Evolutionary conservation across 2,797 vertebrate species (phyloP), one percentile per base, ranked within the genome.

Genomic region (Triplophysa yarkandensis): DNA sequence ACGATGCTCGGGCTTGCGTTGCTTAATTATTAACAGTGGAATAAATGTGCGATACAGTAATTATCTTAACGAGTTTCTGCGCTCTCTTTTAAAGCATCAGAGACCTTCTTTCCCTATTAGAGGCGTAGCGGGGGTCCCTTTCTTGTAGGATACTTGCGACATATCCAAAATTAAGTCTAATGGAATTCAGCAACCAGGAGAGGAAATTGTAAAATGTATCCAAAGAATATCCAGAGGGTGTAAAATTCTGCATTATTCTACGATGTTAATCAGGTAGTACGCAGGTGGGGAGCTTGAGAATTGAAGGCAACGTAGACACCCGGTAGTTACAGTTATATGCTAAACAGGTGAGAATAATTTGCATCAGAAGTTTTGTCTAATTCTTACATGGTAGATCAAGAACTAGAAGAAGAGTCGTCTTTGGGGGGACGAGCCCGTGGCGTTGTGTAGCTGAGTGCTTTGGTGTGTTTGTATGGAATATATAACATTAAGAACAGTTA

Each of bases 11-110:
- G 72, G 74, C 81, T 74, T 82, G 79, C 77, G 81, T 81, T 86
- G 82, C 80, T 86, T 83, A 84, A 86, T 84, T 84, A 83, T 84
- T 85, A 85, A 83, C 82, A 76, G 73, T 68, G 61, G 84, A 90
- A 88, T 89, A 86, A 87, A 89, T 86, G 89, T 90, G 86, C 87
- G 87, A 90, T 90, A 84, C 84, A 86, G 86, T 91, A 90, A 92
- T 92, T 91, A 92, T 88, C 87, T 83, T 90, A 90, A 91, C 87
- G 87, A 92, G 88, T 88, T 89, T 86, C 87, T 86, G 85, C 83
- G 84, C 86, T 91, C 58, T 58, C 65, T 62, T 71, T 67, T 89
- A 88, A 89, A 89, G 87, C 83, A 86, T 86, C 82, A 83, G 79
- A 84, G 85, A 88, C 85, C 79, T 83, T 82, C 78, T 86, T 82